These are phyloP conservation scores for Chlorocebus sabaeus DNA, from an alignment of 2,113 vertebrate genomes.

Conservation along the genomic window DNA sequence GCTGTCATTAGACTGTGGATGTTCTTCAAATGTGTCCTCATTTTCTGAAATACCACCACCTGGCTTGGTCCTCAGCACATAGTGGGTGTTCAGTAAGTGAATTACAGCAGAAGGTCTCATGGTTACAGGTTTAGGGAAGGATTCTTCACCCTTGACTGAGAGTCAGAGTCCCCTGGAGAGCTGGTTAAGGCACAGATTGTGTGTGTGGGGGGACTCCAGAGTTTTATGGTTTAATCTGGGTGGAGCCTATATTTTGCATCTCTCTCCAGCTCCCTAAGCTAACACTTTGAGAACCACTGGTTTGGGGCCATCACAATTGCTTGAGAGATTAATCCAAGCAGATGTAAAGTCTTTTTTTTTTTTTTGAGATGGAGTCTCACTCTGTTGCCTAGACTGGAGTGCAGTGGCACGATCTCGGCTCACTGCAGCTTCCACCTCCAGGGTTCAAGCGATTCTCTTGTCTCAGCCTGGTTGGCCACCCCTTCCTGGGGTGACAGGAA, in stretches of 20 bases:
- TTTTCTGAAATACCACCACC: not conserved
- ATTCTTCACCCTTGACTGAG: not conserved
- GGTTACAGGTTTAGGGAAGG: not conserved
- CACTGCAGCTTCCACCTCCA: no score
- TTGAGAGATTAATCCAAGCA: not conserved
- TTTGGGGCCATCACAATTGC: not conserved
- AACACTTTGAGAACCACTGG: not conserved
- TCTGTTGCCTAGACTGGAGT: no score
- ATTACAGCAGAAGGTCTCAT: not conserved
- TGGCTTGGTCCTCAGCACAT: not conserved
- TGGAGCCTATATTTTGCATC: not conserved
- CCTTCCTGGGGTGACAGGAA: no score
- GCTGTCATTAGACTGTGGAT: not conserved
- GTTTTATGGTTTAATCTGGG: conserved; percentile 24
- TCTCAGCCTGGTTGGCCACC: no score
- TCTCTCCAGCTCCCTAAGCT: not conserved
- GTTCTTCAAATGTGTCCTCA: not conserved
- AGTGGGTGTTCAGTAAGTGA: not conserved
- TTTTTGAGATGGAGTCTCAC: no score
- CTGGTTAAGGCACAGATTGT: not conserved
- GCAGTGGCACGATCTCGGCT: no score
- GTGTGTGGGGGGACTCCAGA: not conserved
- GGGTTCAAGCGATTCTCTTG: no score
- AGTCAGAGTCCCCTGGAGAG: not conserved
- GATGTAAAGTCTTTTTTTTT: not conserved